Evolutionary conservation across 1,140 invertebrate genomes (phyloP).

Genomic region (Nomia melanderi): DNA sequence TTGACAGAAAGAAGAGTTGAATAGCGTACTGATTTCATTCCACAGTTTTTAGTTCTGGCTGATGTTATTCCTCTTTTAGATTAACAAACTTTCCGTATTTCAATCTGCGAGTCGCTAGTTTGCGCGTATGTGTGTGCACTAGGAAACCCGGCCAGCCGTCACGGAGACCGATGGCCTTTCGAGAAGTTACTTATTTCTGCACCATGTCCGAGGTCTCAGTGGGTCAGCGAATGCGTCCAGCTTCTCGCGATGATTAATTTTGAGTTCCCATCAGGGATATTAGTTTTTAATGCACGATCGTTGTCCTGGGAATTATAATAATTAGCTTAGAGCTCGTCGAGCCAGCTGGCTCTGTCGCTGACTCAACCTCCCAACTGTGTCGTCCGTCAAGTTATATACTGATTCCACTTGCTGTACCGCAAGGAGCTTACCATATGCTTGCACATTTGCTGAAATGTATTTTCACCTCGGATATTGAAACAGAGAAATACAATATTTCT

Average conservation of each 20-base stretch:
- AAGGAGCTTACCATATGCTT: background rate
- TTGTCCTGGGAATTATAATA: conserved; percentile 67
- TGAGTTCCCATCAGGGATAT: conserved; percentile 57
- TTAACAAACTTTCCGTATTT: conserved; percentile 39
- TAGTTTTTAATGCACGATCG: conserved; percentile 66
- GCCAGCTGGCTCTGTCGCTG: conserved; percentile 23
- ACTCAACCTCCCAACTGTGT: conserved; percentile 59
- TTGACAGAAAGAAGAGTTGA: too few species aligned
- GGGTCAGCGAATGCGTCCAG: conserved; percentile 45
- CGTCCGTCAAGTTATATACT: conserved; percentile 39
- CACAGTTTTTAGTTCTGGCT: too few species aligned
- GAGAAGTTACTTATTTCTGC: conserved; percentile 54
- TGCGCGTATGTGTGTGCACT: conserved; percentile 2
- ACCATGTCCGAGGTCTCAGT: conserved; percentile 42
- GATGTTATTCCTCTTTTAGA: conserved; percentile 25
- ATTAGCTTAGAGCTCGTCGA: conserved; percentile 58
- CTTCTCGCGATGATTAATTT: conserved; percentile 64
- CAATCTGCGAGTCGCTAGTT: conserved; percentile 28
- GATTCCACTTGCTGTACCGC: conserved; percentile 20
- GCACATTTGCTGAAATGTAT: background rate
- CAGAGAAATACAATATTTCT: too few species aligned
- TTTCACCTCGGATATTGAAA: background rate
- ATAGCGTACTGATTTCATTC: too few species aligned
- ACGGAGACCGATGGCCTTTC: conserved; percentile 45
- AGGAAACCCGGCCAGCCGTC: conserved; percentile 13